These are phyloP conservation scores for Microtus montanus DNA, from an alignment of 2,113 vertebrate genomes.

Conservation along the genomic window DNA sequence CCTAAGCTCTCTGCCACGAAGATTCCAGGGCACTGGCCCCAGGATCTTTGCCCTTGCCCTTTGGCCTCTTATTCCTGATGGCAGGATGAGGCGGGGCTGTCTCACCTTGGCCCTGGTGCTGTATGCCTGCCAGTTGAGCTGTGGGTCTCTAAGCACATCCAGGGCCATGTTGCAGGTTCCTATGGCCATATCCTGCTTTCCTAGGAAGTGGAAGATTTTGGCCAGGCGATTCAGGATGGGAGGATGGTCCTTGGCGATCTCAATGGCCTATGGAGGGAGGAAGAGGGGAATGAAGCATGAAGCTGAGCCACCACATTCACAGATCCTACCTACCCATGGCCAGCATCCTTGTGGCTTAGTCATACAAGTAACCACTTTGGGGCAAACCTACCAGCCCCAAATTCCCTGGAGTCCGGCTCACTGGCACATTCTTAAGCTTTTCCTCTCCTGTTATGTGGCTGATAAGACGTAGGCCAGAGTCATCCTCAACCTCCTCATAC, in stretches of 20 bases:
- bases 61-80: not conserved
- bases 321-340: not conserved
- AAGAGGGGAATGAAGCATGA: not conserved
- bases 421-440: not conserved
- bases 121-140: slow-evolving; percentile 90
- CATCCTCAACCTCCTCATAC: not conserved
- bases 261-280: slow-evolving; percentile 84
- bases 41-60: not conserved
- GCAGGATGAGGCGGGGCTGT: not conserved
- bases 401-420: not conserved
- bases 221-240: slow-evolving; percentile 85
- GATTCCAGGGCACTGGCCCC: not conserved
- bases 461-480: not conserved
- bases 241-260: slow-evolving; percentile 84
- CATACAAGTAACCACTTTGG: not conserved
- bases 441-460: not conserved
- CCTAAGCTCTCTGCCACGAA: not conserved
- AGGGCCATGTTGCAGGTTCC: slow-evolving; percentile 90
- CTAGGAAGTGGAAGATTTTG: slow-evolving; percentile 87
- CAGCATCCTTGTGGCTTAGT: not conserved
- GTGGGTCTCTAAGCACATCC: slow-evolving; percentile 85
- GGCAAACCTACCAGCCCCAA: not conserved
- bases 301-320: not conserved
- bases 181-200: slow-evolving; percentile 89
- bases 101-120: slow-evolving; percentile 89